phyloP scores from a whole-genome alignment of 1,140 invertebrate species.

The Tribolium madens region DNA sequence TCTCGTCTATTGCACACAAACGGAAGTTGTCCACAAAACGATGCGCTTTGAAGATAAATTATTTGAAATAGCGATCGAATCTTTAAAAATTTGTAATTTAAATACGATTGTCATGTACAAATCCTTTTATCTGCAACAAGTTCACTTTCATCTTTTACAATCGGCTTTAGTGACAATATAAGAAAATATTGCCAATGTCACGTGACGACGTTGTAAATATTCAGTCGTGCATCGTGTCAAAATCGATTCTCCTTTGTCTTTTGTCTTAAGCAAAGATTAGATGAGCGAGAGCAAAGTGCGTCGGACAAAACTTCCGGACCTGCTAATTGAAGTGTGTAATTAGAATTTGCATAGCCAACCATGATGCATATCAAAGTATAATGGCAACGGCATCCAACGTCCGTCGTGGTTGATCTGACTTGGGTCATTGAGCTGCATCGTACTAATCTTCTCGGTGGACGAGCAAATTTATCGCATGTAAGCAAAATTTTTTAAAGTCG shows the following conservation, averaged over 20 bases:
- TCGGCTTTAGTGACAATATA: neutral
- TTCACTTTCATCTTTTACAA: slow-evolving; percentile 10
- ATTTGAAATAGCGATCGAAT: neutral
- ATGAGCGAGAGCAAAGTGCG: slow-evolving; percentile 28
- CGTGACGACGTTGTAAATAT: slow-evolving; percentile 1
- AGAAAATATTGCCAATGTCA: neutral
- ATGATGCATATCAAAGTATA: slow-evolving; percentile 59
- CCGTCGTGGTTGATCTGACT: slow-evolving; percentile 57
- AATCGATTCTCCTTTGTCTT: neutral
- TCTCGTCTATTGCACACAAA: neutral
- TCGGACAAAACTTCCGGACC: slow-evolving; percentile 47
- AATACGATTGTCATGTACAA: neutral
- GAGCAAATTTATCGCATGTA: slow-evolving; percentile 32
- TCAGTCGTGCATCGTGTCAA: neutral
- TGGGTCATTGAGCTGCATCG: slow-evolving; percentile 54
- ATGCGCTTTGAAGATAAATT: neutral
- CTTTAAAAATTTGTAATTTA: slow-evolving; percentile 21
- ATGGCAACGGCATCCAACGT: slow-evolving; percentile 49
- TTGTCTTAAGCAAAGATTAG: slow-evolving; percentile 6
- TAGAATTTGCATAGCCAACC: slow-evolving; percentile 59
- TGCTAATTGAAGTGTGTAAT: slow-evolving; percentile 62
- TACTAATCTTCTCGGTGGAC: slow-evolving; percentile 18
- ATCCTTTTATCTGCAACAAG: slow-evolving; percentile 15
- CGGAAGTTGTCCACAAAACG: slow-evolving; percentile 1
- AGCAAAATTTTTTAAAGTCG: slow-evolving; percentile 2